phyloP scores from a whole-genome alignment of 2,888 invertebrate species.

The Scelioninae gen. 2 region DNA sequence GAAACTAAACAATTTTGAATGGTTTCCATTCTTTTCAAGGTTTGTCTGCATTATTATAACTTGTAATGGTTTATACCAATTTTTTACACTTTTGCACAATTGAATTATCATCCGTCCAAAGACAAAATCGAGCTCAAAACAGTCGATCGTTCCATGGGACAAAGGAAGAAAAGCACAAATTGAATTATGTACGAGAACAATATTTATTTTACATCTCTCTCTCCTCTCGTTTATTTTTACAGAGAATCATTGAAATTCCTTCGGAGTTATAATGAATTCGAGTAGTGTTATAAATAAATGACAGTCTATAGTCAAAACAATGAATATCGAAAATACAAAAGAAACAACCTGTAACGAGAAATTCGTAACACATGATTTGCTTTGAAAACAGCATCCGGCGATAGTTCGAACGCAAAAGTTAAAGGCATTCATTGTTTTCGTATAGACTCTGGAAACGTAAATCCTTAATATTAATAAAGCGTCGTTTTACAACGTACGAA shows the following conservation, averaged over 20 bases:
- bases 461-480: conserved; percentile 54
- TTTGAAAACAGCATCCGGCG: not conserved
- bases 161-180: conserved; percentile 42
- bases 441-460: conserved; percentile 45
- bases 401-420: not conserved
- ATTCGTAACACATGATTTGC: not conserved
- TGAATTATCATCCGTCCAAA: too few species aligned
- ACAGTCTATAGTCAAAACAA: conserved; percentile 46
- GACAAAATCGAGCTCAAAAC: too few species aligned
- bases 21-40: too few species aligned
- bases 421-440: conserved; percentile 51
- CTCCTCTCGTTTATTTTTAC: conserved; percentile 58
- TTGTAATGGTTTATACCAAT: too few species aligned
- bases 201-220: conserved; percentile 58
- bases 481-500: conserved; percentile 46
- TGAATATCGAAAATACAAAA: conserved; percentile 40
- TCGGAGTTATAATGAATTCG: conserved; percentile 58
- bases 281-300: conserved; percentile 53
- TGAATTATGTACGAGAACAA: conserved; percentile 56
- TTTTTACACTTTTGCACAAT: too few species aligned
- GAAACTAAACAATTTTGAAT: too few species aligned
- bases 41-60: too few species aligned
- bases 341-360: conserved; percentile 17
- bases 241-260: conserved; percentile 61
- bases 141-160: too few species aligned